These are phyloP conservation scores for Lagorchestes hirsutus DNA, from an alignment of 2,797 vertebrate species.

Conservation along the genomic window DNA sequence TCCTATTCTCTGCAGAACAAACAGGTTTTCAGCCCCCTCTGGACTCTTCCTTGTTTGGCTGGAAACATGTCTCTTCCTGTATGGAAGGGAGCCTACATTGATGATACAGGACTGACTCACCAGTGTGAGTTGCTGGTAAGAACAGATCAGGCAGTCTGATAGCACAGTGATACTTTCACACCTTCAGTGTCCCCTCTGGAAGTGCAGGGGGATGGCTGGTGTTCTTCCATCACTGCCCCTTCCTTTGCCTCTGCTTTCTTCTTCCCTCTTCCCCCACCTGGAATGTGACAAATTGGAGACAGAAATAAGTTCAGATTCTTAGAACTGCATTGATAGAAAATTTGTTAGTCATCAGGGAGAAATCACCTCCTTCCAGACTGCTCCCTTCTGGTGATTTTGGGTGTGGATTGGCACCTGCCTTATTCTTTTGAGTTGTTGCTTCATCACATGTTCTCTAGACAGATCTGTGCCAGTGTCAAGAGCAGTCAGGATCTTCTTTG, in stretches of 20 bases:
- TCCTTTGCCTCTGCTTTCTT: not conserved
- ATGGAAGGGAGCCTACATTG: not conserved
- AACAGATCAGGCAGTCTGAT: not conserved
- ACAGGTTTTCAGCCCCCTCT: constrained; percentile 4
- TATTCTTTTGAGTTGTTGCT: not conserved
- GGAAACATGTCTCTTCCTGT: constrained; percentile 15
- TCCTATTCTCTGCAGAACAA: not conserved
- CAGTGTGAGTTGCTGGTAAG: not conserved
- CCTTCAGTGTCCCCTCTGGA: not conserved
- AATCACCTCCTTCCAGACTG: not conserved
- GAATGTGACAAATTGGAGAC: not conserved
- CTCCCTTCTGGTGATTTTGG: not conserved
- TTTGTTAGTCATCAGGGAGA: not conserved
- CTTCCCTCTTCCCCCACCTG: not conserved
- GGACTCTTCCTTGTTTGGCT: constrained; percentile 3
- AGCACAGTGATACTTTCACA: accelerated
- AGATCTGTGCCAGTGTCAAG: not conserved
- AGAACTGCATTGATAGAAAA: not conserved
- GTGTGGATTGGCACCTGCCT: not conserved
- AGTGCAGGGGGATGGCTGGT: not conserved
- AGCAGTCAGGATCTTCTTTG: constrained; percentile 25
- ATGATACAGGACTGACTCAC: constrained; percentile 2
- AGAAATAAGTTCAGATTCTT: not conserved
- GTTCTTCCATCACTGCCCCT: not conserved
- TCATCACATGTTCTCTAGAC: not conserved